These are phyloP conservation scores for Ctenicera cuprea DNA, from an alignment of 2,888 invertebrate genomes.

Conservation along the genomic window DNA sequence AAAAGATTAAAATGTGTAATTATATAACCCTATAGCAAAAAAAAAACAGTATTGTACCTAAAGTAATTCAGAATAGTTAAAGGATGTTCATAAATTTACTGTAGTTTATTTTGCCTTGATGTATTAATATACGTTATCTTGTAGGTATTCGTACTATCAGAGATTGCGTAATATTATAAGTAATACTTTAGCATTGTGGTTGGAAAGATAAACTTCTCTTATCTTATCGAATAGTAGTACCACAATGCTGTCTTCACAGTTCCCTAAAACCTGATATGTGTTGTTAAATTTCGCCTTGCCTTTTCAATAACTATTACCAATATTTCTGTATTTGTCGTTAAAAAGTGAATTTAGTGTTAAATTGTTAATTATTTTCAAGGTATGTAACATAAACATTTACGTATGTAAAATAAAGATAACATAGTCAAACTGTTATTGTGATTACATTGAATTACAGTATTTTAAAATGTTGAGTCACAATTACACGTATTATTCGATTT, in stretches of 20 bases:
- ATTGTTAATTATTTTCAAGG: not conserved
- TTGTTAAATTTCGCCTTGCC: not conserved
- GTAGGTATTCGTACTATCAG: not conserved
- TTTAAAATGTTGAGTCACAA: too few species aligned
- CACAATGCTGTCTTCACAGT: slow-evolving; percentile 2
- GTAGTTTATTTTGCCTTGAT: not conserved
- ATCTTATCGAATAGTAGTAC: not conserved
- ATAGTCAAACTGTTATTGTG: too few species aligned
- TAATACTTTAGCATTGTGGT: not conserved
- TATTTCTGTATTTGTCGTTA: slow-evolving; percentile 4
- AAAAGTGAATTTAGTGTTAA: not conserved
- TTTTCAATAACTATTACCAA: too few species aligned
- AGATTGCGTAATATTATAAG: not conserved
- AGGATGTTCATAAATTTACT: not conserved
- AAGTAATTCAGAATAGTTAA: not conserved
- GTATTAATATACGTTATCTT: not conserved
- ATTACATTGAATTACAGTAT: too few species aligned
- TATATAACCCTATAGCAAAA: not conserved
- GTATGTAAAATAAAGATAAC: too few species aligned
- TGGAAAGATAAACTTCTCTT: not conserved
- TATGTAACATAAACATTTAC: not conserved
- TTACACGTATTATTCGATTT: not conserved
- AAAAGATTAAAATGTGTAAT: slow-evolving; percentile 5
- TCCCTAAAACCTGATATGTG: slow-evolving; percentile 27
- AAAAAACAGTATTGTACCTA: not conserved